Percentiles rank a stretch among this genome's conserved stretches.
phyloP scores from a whole-genome alignment of 2,888 invertebrate genomes.

The Cepaea hortensis region DNA sequence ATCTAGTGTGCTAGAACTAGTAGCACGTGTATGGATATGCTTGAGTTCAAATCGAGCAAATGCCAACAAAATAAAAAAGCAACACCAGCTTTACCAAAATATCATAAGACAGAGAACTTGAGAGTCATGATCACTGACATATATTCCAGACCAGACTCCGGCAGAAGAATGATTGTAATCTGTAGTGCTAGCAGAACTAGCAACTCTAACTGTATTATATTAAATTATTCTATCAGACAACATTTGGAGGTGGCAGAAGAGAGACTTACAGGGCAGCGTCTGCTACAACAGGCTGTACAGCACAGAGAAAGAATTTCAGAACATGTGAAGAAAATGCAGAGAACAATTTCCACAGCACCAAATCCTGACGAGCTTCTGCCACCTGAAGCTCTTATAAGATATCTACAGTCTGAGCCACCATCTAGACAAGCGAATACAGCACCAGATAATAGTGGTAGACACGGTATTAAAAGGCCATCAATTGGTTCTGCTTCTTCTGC shows the following conservation, averaged over 20 bases:
- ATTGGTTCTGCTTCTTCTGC: not conserved
- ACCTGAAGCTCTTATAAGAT: not conserved
- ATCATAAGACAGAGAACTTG: no score
- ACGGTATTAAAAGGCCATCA: not conserved
- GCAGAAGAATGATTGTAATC: no score
- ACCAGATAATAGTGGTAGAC: not conserved
- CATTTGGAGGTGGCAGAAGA: slow-evolving; percentile 29
- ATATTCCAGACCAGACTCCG: no score
- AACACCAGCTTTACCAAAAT: no score
- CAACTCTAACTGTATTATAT: not conserved
- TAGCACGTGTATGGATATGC: no score
- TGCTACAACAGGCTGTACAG: slow-evolving; percentile 57
- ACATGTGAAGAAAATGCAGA: slow-evolving; percentile 51
- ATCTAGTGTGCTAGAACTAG: no score
- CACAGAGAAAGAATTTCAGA: slow-evolving; percentile 55
- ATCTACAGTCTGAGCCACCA: slow-evolving; percentile 4
- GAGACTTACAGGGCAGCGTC: slow-evolving; percentile 56
- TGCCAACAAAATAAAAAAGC: no score
- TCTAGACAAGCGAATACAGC: not conserved
- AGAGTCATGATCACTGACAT: no score
- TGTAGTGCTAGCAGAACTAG: no score
- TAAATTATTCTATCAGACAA: not conserved
- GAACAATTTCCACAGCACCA: slow-evolving; percentile 35
- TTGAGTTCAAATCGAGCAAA: no score
- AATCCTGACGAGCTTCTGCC: not conserved